Percentiles rank a stretch among this genome's conserved stretches.
Conservation (phyloP, 2,888 invertebrate genomes). For the Euplexia lucipara region DNA sequence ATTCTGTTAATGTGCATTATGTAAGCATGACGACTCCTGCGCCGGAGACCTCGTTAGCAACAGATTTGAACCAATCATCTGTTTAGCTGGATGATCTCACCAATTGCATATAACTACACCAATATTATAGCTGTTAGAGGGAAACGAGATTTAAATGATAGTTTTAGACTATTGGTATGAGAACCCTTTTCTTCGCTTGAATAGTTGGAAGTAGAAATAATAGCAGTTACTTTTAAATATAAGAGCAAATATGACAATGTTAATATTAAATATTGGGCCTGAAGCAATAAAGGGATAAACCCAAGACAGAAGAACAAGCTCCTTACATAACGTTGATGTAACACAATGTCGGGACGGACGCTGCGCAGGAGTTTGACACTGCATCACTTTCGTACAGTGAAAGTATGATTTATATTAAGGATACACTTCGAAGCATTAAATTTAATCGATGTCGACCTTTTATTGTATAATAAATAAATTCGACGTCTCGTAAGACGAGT, state of each 20-base stretch:
- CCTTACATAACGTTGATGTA: conserved; percentile 59
- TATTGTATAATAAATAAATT: conserved; percentile 53
- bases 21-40: conserved; percentile 49
- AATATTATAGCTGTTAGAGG: conserved; percentile 7
- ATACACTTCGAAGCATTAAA: conserved; percentile 49
- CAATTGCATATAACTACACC: conserved; percentile 33
- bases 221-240: neutral
- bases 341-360: conserved; percentile 49
- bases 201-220: neutral
- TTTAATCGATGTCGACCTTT: conserved; percentile 60
- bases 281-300: conserved; percentile 52
- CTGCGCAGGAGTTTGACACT: conserved; percentile 60
- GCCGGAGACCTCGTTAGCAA: conserved; percentile 36
- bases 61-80: conserved; percentile 44
- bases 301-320: conserved; percentile 34
- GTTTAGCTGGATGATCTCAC: conserved; percentile 50
- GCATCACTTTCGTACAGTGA: conserved; percentile 63
- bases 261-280: conserved; percentile 23
- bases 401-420: conserved; percentile 67
- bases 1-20: conserved; percentile 46
- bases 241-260: conserved; percentile 7
- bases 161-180: conserved; percentile 7
- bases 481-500: conserved; percentile 26
- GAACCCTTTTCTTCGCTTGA: neutral
- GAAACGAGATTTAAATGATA: conserved; percentile 30